Evolutionary conservation across 2,113 vertebrate genomes (phyloP).

Genomic region (Sturnira hondurensis): DNA sequence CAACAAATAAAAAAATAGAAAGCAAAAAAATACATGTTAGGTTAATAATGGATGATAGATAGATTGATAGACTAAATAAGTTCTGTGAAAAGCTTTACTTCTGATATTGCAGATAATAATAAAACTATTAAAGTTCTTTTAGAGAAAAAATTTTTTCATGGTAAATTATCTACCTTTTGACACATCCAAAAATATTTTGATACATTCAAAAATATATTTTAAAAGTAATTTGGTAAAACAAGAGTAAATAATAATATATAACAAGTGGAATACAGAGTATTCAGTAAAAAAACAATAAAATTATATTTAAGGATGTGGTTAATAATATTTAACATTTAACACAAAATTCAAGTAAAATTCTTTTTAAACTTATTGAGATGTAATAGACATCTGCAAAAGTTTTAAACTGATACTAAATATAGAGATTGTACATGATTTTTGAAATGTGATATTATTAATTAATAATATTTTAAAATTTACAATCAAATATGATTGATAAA

Average conservation of each 20-base stretch:
- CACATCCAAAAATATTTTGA: background rate
- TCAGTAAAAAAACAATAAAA: background rate
- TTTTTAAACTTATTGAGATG: background rate
- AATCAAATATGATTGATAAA: background rate
- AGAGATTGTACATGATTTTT: background rate
- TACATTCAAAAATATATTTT: background rate
- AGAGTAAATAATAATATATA: background rate
- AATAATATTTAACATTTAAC: background rate
- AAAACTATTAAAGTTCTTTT: background rate
- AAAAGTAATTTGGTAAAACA: background rate
- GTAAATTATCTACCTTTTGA: background rate
- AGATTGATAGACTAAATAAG: background rate
- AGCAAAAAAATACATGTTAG: background rate
- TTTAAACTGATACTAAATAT: background rate
- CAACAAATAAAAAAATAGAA: background rate
- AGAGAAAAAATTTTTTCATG: background rate
- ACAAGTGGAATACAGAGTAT: background rate
- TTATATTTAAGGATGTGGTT: background rate
- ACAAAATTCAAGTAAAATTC: background rate
- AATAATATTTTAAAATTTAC: background rate
- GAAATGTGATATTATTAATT: background rate
- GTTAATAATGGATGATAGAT: background rate
- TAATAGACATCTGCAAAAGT: background rate
- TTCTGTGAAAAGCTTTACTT: background rate
- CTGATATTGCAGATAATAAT: background rate